These are phyloP conservation scores for Rhamphomyia laevipes DNA, from an alignment of 2,888 invertebrate genomes.

Conservation along the genomic window DNA sequence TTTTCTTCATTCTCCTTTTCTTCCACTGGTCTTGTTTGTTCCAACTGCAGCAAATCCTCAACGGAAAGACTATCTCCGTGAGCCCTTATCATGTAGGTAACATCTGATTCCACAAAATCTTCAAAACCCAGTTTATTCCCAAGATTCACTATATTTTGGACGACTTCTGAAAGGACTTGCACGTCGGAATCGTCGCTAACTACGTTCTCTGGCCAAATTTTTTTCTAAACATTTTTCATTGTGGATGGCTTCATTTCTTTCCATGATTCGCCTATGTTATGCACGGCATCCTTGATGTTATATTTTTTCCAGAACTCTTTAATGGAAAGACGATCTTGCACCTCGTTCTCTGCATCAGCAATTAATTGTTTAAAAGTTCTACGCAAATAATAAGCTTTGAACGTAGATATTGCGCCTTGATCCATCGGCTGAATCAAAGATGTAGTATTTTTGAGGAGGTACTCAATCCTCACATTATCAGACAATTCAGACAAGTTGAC, in stretches of 20 bases:
- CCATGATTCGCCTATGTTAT: slow-evolving; percentile 4
- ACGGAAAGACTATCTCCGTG: slow-evolving; percentile 17
- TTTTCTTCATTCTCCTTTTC: slow-evolving; percentile 8
- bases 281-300: neutral
- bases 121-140: slow-evolving; percentile 17
- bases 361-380: neutral
- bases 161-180: slow-evolving; percentile 16
- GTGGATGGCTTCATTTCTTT: slow-evolving; percentile 14
- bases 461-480: slow-evolving; percentile 13
- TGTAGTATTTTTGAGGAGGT: slow-evolving; percentile 19
- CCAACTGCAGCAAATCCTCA: slow-evolving; percentile 17
- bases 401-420: slow-evolving; percentile 12
- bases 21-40: slow-evolving; percentile 13
- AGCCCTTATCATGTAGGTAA: slow-evolving; percentile 13
- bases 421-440: slow-evolving; percentile 15
- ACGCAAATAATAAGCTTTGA: slow-evolving; percentile 9
- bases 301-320: slow-evolving; percentile 1
- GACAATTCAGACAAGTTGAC: slow-evolving; percentile 8
- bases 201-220: slow-evolving; percentile 17
- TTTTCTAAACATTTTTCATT: slow-evolving; percentile 17
- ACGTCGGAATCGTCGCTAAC: slow-evolving; percentile 12
- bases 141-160: slow-evolving; percentile 8
- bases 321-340: neutral
- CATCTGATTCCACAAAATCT: slow-evolving; percentile 15
- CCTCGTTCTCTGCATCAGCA: neutral